phyloP scores from a whole-genome alignment of 2,888 invertebrate species.

The Leptopterna dolabrata region DNA sequence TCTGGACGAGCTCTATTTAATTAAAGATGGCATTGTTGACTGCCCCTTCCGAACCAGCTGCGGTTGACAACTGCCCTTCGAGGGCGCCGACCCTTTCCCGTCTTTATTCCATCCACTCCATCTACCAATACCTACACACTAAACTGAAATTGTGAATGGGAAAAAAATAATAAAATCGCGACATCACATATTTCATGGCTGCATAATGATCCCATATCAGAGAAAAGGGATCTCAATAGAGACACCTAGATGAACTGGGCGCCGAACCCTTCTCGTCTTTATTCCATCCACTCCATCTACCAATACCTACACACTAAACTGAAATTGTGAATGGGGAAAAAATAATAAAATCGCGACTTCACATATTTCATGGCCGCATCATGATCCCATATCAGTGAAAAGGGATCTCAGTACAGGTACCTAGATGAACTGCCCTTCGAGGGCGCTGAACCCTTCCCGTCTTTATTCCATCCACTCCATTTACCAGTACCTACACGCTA shows the following conservation, averaged over 20 bases:
- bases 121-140: not conserved
- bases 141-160: not conserved
- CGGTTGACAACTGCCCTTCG: constrained; percentile 3
- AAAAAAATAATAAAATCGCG: no score
- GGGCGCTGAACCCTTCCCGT: not conserved
- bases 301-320: not conserved
- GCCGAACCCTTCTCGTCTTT: not conserved
- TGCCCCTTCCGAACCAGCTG: not conserved
- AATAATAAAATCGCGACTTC: no score
- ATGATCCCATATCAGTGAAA: no score
- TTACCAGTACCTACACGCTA: not conserved
- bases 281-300: not conserved
- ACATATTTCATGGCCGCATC: no score
- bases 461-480: not conserved
- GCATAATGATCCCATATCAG: no score
- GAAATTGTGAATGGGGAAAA: no score
- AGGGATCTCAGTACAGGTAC: no score
- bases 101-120: not conserved
- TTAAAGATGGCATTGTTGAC: constrained; percentile 7
- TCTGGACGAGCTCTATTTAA: not conserved
- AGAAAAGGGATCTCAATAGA: no score
- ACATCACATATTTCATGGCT: no score
- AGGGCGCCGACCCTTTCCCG: not conserved
- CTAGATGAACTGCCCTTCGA: no score
- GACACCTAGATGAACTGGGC: no score